Evolutionary conservation across 2,113 vertebrate genomes (phyloP), one percentile per base, ranked within the genome.

Genomic region (Aldabrachelys gigantea): DNA sequence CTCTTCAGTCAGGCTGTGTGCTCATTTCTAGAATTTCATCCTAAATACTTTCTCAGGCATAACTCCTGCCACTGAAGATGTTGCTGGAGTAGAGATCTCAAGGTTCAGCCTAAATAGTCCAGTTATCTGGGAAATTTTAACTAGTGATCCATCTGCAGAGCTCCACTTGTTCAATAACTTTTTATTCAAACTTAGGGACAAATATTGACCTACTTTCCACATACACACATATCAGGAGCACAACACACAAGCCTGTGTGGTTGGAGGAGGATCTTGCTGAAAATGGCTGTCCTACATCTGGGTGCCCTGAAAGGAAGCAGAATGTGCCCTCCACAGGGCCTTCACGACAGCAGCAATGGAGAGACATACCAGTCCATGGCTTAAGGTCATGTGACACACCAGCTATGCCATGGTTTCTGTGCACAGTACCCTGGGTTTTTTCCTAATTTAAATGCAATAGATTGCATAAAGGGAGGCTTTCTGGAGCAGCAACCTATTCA

Each of bases 401-500:
- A 38, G 65, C n/a, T 72, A 38, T 72, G 19, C 17, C 35, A 38
- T 38, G n/a, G 65, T 72, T 38, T n/a, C 65, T 72, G 65, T 72
- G n/a, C 9, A 72, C 19, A 21, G n/a, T 5, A n/a, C 17, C 41
- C 75, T 65, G 13, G 25, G 47, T 72, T 25, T 52, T 38, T 85
- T 72, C 50, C 47, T 31, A n/a, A 59, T 69, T 49, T 27, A 31
- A 50, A 12, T 13, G 24, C 62, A 85, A 38, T 41, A 69, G 35
- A 17, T 35, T 52, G 19, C 13, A 53, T 59, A 83, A 54, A 0
- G 85, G 90, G 91, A 87, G n/a, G 76, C 78, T 88, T 81, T 29
- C 0, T 82, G 10, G 44, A 8, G 80, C 0, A 72, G 10, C 49
- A 8, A 80, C 27, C 59, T 49, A 38, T 24, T 83, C 6, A 2